Conservation (phyloP, 1,140 invertebrate species). For the Heliconius hewitsoni region DNA sequence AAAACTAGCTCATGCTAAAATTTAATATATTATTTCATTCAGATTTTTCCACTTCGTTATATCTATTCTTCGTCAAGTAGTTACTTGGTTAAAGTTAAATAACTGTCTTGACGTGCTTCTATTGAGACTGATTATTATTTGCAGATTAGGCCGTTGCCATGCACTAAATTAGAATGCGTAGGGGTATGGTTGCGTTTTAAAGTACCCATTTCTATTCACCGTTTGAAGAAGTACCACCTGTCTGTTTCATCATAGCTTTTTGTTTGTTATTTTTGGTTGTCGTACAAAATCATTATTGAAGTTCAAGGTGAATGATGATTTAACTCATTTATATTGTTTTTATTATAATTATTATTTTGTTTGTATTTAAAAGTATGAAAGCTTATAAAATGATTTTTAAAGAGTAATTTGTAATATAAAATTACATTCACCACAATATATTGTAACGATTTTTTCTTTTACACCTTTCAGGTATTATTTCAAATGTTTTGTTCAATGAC, state of each 20-base stretch:
- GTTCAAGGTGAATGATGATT: neutral
- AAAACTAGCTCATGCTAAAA: conserved; percentile 14
- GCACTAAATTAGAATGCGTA: conserved; percentile 36
- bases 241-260: conserved; percentile 32
- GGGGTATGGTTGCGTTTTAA: conserved; percentile 27
- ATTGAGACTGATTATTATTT: neutral
- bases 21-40: neutral
- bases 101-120: neutral
- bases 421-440: neutral
- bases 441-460: neutral
- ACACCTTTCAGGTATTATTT: neutral
- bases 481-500: neutral
- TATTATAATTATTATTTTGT: neutral
- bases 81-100: neutral
- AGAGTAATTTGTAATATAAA: neutral
- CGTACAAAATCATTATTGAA: conserved; percentile 7
- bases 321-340: neutral
- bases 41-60: too few relatives aligned
- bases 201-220: neutral
- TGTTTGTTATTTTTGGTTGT: conserved; percentile 20
- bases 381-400: too few relatives aligned
- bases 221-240: conserved; percentile 31
- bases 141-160: conserved; percentile 22
- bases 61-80: neutral
- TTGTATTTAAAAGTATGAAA: too few relatives aligned